Percentiles rank a stretch among this genome's conserved stretches.
phyloP scores from a whole-genome alignment of 2,113 vertebrate genomes.

The Scomber japonicus region DNA sequence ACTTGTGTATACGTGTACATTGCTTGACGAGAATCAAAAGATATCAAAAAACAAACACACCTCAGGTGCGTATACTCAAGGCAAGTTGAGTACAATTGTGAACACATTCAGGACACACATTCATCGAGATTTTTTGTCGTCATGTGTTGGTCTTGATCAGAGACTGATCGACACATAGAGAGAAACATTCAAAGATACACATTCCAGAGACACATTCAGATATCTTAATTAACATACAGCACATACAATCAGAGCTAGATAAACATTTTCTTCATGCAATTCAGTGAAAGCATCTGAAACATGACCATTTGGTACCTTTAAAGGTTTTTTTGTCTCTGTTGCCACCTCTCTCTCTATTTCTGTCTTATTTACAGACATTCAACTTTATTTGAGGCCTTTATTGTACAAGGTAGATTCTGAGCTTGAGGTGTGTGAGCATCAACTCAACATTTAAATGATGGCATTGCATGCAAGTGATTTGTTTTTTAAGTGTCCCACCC shows the following conservation, averaged over 20 bases:
- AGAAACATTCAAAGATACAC: conserved; percentile 57
- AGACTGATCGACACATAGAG: conserved; percentile 37
- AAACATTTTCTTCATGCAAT: conserved; percentile 74
- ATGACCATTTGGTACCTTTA: conserved; percentile 21
- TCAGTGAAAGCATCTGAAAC: conserved; percentile 69
- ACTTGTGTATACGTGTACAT: conserved; percentile 10
- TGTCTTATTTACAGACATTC: conserved; percentile 61
- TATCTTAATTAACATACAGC: conserved; percentile 53
- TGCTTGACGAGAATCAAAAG: conserved; percentile 7
- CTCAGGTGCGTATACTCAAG: conserved; percentile 8
- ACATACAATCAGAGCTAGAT: conserved; percentile 62
- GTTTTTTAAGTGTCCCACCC: conserved; percentile 22
- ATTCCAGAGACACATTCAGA: conserved; percentile 64
- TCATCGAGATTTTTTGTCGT: conserved; percentile 44
- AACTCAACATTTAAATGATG: conserved; percentile 25
- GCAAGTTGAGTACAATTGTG: conserved; percentile 12
- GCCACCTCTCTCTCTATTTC: background rate
- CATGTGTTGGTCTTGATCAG: conserved; percentile 6
- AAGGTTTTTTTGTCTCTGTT: background rate
- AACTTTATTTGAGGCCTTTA: conserved; percentile 64
- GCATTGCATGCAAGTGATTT: conserved; percentile 56
- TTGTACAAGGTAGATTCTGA: conserved; percentile 66
- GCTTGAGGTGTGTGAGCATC: conserved; percentile 38
- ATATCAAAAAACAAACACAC: conserved; percentile 32
- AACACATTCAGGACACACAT: conserved; percentile 60